These are phyloP conservation scores for Hymenochirus boettgeri DNA, from an alignment of 2,113 vertebrate species.

Conservation along the genomic window DNA sequence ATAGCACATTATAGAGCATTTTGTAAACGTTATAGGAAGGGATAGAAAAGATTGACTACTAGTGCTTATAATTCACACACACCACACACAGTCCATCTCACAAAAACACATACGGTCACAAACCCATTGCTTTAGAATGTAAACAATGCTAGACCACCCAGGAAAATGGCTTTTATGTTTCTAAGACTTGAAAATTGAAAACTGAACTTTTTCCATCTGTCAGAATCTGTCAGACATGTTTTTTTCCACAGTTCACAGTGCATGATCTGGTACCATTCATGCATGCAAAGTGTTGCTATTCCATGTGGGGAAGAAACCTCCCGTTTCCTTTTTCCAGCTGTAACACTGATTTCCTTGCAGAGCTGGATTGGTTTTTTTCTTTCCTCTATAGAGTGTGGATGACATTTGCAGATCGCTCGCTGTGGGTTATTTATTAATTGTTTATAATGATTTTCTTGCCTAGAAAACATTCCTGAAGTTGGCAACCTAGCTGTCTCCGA, in stretches of 20 bases:
- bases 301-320: no score
- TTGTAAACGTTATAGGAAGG: no score
- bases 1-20: no score
- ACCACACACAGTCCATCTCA: no score
- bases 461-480: conserved; percentile 74
- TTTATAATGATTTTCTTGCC: conserved; percentile 65
- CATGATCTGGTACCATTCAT: conserved; percentile 12
- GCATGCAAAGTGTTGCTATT: conserved; percentile 13
- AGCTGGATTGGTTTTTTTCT: no score
- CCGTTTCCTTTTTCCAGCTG: no score
- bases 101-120: not conserved
- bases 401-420: no score
- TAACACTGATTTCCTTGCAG: no score
- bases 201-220: not conserved
- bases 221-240: not conserved
- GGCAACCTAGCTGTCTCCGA: conserved; percentile 75
- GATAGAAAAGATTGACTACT: no score
- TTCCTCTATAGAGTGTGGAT: no score
- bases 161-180: not conserved
- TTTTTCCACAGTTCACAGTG: conserved; percentile 1
- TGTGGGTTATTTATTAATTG: not conserved
- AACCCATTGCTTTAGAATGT: not conserved
- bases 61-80: no score
- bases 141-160: not conserved
- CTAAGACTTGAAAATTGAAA: not conserved